Evolutionary conservation across 37 sponge, comb jelly and placozoan genomes (phyloP), one percentile per base, ranked within the genome.

Genomic region (Eunapius fragilis): DNA sequence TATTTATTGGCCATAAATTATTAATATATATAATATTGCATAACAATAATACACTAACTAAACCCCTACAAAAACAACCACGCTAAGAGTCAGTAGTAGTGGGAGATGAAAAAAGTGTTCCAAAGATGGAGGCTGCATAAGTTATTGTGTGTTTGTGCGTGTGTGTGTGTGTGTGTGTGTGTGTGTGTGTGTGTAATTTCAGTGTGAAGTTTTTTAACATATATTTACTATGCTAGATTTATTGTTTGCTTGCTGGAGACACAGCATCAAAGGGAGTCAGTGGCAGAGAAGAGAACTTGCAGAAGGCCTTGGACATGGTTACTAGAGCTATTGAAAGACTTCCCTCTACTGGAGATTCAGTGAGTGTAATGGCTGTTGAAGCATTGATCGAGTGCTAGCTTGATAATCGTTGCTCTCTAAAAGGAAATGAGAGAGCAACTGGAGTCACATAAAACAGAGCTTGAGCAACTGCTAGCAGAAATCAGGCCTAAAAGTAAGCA

Each of bases 261-360:
- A 58, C 58, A 17, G 58, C 58, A 58, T 12, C 58, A 58, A 58
- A 11, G 14, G 58, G 58, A 58, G 58, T 58, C 19, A 17, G 22
- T 10, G 58, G 58, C 22, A 4, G 58, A 58, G 58, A 58, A 58
- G 58, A 58, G 2, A n/a, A 79, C 38, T 48, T 80, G 27, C 31
- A 80, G 72, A 87, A 87, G 80, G 87, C 87, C 17, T 34, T 27
- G 26, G 81, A 80, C 25, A 34, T 37, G 30, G 75, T 87, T 11
- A 33, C 45, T 10, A 25, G 50, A 34, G 81, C 87, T 22, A 79
- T 80, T 80, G 12, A 50, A 31, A 10, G 73, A 32, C 50, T 87
- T 37, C 50, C 36, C 32, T 33, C 81, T 24, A 48, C 71, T 23
- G 79, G 79, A 37, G 77, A 86, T 34, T 19, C 34, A 14, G 86